phyloP scores from a whole-genome alignment of 2,888 invertebrate species.

The Ptycholaimellus sp. region DNA sequence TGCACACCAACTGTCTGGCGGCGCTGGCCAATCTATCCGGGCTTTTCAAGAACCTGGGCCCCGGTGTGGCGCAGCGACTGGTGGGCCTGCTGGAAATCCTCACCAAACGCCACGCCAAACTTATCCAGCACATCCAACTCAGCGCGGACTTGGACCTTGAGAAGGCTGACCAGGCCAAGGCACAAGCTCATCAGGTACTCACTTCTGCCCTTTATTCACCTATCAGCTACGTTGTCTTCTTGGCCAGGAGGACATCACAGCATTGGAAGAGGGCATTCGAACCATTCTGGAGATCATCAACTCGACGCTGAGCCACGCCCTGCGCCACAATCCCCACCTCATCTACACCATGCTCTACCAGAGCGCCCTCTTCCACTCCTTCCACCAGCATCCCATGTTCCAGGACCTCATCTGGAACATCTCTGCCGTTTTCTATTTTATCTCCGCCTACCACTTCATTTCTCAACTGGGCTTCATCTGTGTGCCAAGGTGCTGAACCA shows the following conservation, averaged over 20 bases:
- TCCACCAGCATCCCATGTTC: slow-evolving; percentile 62
- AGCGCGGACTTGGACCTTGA: slow-evolving; percentile 9
- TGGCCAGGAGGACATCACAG: slow-evolving; percentile 62
- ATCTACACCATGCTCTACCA: slow-evolving; percentile 87
- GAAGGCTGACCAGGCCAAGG: not conserved
- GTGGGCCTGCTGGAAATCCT: slow-evolving; percentile 33
- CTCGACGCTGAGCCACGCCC: slow-evolving; percentile 61
- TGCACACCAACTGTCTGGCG: slow-evolving; percentile 92
- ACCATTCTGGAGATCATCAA: slow-evolving; percentile 93
- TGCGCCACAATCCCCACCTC: slow-evolving; percentile 64
- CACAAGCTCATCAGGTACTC: not conserved
- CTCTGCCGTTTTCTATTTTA: slow-evolving; percentile 42
- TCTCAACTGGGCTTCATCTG: not conserved
- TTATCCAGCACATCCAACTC: slow-evolving; percentile 14
- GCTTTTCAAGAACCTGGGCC: slow-evolving; percentile 64
- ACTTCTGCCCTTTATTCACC: not conserved
- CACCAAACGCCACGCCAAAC: slow-evolving; percentile 41
- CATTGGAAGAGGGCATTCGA: slow-evolving; percentile 76
- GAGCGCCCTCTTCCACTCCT: slow-evolving; percentile 58
- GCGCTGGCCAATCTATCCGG: slow-evolving; percentile 94
- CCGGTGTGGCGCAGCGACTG: slow-evolving; percentile 78
- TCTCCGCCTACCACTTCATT: not conserved
- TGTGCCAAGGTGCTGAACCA: slow-evolving; percentile 40
- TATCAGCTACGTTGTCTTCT: slow-evolving; percentile 6
- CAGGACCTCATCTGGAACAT: slow-evolving; percentile 82